Percentiles rank a stretch among this genome's conserved stretches.
Conservation (phyloP, 37 sponge, comb jelly and placozoan species). For the Halichondria panicea region DNA sequence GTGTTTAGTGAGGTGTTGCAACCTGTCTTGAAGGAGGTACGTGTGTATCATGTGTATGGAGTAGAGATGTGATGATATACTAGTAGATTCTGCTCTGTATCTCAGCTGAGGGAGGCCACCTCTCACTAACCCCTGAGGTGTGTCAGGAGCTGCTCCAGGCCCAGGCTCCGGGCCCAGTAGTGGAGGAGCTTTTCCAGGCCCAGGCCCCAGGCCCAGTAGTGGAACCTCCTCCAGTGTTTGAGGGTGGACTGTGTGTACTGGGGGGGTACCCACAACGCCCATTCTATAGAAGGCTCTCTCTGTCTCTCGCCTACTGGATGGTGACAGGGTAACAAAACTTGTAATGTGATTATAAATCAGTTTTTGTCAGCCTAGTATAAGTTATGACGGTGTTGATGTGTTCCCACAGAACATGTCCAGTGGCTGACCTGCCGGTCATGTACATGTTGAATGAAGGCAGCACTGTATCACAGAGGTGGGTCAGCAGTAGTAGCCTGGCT, state of each 20-base stretch:
- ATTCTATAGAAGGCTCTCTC: constrained; percentile 39
- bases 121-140: constrained; percentile 6
- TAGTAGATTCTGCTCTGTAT: background rate
- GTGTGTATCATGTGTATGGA: no score
- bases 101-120: background rate
- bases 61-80: no score
- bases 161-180: background rate
- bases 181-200: no score
- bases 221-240: background rate
- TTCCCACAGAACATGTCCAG: constrained; percentile 40
- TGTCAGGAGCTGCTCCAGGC: constrained; percentile 27
- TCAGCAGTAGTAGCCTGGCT: background rate
- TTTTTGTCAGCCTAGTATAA: background rate
- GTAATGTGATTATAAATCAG: background rate
- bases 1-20: no score
- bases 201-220: background rate
- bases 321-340: constrained; percentile 28
- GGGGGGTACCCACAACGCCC: constrained; percentile 47
- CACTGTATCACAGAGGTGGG: background rate
- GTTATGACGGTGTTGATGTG: no score
- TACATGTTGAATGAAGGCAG: constrained; percentile 57
- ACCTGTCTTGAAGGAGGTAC: no score
- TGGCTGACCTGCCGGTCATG: constrained; percentile 57
- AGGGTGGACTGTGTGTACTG: constrained; percentile 21
- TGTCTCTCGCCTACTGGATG: constrained; percentile 36